Evolutionary conservation across 2,888 invertebrate genomes (phyloP), one percentile per base, ranked within the genome.

Genomic region (Timandra comae): DNA sequence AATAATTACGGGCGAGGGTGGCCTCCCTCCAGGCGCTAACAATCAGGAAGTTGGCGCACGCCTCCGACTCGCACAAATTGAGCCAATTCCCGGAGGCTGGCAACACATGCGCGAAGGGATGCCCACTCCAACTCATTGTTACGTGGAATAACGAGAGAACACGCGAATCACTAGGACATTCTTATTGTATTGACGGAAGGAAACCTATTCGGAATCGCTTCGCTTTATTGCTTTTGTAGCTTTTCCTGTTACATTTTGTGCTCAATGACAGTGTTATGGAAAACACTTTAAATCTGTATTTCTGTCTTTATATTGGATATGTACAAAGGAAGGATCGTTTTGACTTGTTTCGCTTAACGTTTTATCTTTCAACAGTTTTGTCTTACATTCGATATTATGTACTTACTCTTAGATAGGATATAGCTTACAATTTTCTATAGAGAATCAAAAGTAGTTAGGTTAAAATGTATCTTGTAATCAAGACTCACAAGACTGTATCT

Each of bases 41-140:
- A 63, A 59, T 61, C 56, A 35, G 34, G 33, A 16, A 42, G 45
- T 35, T 40, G 34, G 48, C 42, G 43, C 46, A 41, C 43, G 45
- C 38, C 42, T 41, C 44, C 53, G 46, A 48, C 49, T 52, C 42
- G 40, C 43, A 45, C 64, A 72, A 78, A 78, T 80, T 79, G 65
- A 63, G 77, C 62, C 68, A 80, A 79, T 78, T 56, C 49, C 12
- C 48, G 42, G 39, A 46, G 44, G 43, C 58, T 64, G 56, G 63
- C 63, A 63, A 60, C 65, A 63, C 63, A 45, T 37, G 38, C 37
- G 38, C 37, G 30, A 10, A 29, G 29, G 31, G 24, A 10, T 24
- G 24, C 11, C 4, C 24, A 5, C 9, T 8, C 23, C 23, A 23
- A 11, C 11, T 8, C 9, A 24, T 24, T 24, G 24, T 24, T 24